These are phyloP conservation scores for Ciconia maguari DNA, from an alignment of 2,113 vertebrate species.

Conservation along the genomic window DNA sequence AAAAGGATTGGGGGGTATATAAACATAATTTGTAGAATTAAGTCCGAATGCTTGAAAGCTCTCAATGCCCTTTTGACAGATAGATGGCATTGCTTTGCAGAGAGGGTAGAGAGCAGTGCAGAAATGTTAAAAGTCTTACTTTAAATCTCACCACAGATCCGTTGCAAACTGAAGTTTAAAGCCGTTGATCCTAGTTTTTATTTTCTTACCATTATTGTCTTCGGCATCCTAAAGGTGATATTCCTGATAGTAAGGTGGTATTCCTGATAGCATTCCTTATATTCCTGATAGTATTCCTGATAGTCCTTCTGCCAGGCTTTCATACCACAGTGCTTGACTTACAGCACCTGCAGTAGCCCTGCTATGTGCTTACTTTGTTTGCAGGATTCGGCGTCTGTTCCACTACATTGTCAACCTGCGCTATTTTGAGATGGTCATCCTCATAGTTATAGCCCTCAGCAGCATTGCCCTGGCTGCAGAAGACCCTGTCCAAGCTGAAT, in stretches of 20 bases:
- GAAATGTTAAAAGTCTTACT: not conserved
- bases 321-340: rapidly evolving
- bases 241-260: no score
- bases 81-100: not conserved
- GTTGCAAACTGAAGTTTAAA: not conserved
- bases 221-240: not conserved
- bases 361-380: not conserved
- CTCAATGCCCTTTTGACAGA: not conserved
- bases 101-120: not conserved
- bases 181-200: not conserved
- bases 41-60: not conserved
- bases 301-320: not conserved
- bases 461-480: conserved; percentile 95
- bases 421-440: conserved; percentile 97
- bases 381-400: conserved; percentile 89
- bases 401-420: conserved; percentile 93
- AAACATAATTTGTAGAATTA: not conserved
- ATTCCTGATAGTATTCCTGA: no score
- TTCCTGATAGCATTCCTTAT: no score
- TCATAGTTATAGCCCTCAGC: conserved; percentile 93
- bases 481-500: conserved; percentile 90
- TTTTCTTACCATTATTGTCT: not conserved
- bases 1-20: not conserved
- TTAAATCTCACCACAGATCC: not conserved
- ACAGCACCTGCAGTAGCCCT: not conserved